These are phyloP conservation scores for Acyrthosiphon pisum DNA, from an alignment of 1,140 invertebrate species.

Conservation along the genomic window DNA sequence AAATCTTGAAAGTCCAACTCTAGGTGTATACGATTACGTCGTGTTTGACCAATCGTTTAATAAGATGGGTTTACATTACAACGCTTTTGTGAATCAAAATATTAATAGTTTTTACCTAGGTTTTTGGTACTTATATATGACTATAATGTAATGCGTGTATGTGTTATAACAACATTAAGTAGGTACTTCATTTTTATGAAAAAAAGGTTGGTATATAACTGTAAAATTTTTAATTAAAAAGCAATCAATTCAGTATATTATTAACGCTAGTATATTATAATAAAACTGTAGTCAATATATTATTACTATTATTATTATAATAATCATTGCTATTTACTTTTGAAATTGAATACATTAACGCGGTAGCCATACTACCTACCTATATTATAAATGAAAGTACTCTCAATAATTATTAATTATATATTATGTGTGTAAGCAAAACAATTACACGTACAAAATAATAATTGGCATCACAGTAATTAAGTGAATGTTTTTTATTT, in stretches of 20 bases:
- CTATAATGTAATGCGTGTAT: neutral
- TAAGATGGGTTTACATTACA: too few relatives aligned
- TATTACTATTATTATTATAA: neutral
- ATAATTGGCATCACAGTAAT: neutral
- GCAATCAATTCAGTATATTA: neutral
- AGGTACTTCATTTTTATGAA: neutral
- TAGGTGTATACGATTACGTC: too few relatives aligned
- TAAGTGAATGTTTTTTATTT: neutral
- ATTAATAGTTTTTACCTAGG: neutral
- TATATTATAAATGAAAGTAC: neutral
- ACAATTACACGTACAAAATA: neutral
- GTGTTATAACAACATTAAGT: neutral
- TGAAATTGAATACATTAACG: neutral
- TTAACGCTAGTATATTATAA: neutral
- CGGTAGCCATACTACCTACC: neutral
- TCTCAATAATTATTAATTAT: neutral
- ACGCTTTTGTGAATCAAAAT: neutral
- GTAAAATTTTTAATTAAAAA: neutral
- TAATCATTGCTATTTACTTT: neutral
- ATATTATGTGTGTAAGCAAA: neutral
- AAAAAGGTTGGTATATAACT: neutral
- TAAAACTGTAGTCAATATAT: neutral
- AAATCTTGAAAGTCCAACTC: too few relatives aligned
- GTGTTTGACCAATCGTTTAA: too few relatives aligned
- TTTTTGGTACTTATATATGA: neutral